Evolutionary conservation across 2,113 vertebrate genomes (phyloP), one percentile per base, ranked within the genome.

Genomic region (Phocoena phocoena): DNA sequence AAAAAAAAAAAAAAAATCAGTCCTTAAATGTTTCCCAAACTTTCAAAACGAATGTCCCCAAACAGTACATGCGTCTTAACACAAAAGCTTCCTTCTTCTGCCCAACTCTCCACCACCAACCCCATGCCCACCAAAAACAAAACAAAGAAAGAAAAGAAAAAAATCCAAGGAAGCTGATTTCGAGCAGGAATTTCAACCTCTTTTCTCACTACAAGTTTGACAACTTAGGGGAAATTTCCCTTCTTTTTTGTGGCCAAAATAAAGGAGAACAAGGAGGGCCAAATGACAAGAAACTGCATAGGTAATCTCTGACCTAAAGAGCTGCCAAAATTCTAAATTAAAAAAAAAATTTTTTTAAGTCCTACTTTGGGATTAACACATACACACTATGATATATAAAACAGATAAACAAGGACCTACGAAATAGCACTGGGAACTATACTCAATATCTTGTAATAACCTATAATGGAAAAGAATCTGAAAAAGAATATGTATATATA

Each of bases 51-150:
- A 92, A 70, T 47, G n/a, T 31, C 31, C 20, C 18, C 18, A 89
- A 38, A 62, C 3, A 63, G n/a, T 31, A 81, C 1, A 11, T 0
- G 6, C 5, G 3, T 47, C 21, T 80, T 21, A 58, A 47, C 36
- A 4, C 10, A 6, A 20, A 76, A 53, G 38, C 12, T 4, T 33
- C 50, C 53, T 36, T 47, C 38, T 28, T 70, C 28, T 33, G 5
- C 47, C 50, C 47, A 28, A 0, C 3, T 38, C 15, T 38, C 47
- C 67, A 99, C 99, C 31, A 10, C 55, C 41, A 26, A 44, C 21
- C 15, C 74, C 81, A 70, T 0, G 0, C 41, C n/a, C 18, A 3
- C 65, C 13, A 25, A 53, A 10, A 53, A n/a, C 53, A 36, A 31
- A 5, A 28, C 0, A n/a, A 47, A n/a, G 44, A 6, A 36, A 41